Evolutionary conservation across 2,113 vertebrate genomes (phyloP), one percentile per base, ranked within the genome.

Genomic region (Vanacampus margaritifer): DNA sequence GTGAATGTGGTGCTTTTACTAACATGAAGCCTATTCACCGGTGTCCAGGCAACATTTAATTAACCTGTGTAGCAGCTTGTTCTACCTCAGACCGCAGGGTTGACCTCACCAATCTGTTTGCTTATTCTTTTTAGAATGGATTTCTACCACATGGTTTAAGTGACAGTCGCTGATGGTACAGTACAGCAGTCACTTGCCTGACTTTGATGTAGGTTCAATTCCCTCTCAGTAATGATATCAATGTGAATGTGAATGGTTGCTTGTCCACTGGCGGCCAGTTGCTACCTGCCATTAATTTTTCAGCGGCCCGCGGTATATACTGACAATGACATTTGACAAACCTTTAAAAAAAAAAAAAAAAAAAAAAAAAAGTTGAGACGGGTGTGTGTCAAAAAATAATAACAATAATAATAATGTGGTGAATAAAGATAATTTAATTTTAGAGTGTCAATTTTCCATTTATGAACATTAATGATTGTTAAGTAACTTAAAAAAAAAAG

Each of bases 1-100:
- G 79, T 76, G 73, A 56, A 79, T 73, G 39, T 67, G 39, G 24
- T 64, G 78, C 17, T 68, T 63, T 6, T 41, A 43, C 36, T 37
- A 70, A 56, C 11, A 66, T 69, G 43, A 2, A 39, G 6, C 11
- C 54, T 75, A 53, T 78, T 77, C 75, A 50, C 28, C 19, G 4
- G 78, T 76, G 64, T 68, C 45, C 28, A 24, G 56, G 73, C 65
- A 65, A 72, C 54, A 12, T 73, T 24, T 6, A 26, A 41, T 28
- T 54, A 67, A 63, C 48, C 51, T 1, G 26, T 56, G 26, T 16
- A 56, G 12, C 24, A 13, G 28, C 26, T 17, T 26, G 12, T 61
- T 66, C 35, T 46, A 61, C 28, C 35, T 59, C 28, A 2, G 37
- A 35, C 28, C 16, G 26, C 13, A 11, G 16, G 46, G 16, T 3